Percentiles rank a stretch among this genome's conserved stretches.
Conservation (phyloP, 2,888 invertebrate genomes). For the Lochmaea crataegi region DNA sequence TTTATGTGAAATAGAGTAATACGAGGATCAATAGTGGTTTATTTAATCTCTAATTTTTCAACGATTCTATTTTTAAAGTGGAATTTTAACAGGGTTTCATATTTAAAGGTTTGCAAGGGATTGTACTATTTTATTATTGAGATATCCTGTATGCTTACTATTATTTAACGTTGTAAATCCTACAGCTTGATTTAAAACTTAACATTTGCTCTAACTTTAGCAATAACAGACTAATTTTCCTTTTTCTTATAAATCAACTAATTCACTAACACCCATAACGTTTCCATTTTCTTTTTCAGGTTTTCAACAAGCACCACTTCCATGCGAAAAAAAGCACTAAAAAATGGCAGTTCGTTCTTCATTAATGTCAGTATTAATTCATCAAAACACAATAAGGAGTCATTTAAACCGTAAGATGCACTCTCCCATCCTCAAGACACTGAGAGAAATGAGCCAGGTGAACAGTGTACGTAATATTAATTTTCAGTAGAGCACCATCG, state of each 20-base stretch:
- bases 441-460: conserved; percentile 13
- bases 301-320: conserved; percentile 9
- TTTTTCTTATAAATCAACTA: not conserved
- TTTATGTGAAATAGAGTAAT: too few relatives aligned
- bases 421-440: conserved; percentile 16
- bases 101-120: too few relatives aligned
- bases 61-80: too few relatives aligned
- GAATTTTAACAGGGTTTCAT: too few relatives aligned
- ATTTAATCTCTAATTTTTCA: too few relatives aligned
- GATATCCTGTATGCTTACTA: too few relatives aligned
- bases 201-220: not conserved
- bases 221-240: not conserved
- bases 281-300: conserved; percentile 29
- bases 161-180: too few relatives aligned
- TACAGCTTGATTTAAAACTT: too few relatives aligned
- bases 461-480: conserved; percentile 3
- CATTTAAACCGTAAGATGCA: conserved; percentile 16
- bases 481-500: not conserved
- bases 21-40: too few relatives aligned
- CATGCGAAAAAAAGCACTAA: conserved; percentile 1
- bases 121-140: too few relatives aligned
- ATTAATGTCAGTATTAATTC: conserved; percentile 18
- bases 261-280: conserved; percentile 19
- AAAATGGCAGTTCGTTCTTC: conserved; percentile 22
- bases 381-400: conserved; percentile 19